Base-by-base conservation (phyloP, 2,113 vertebrate genomes). In the Eidolon helvum region DNA sequence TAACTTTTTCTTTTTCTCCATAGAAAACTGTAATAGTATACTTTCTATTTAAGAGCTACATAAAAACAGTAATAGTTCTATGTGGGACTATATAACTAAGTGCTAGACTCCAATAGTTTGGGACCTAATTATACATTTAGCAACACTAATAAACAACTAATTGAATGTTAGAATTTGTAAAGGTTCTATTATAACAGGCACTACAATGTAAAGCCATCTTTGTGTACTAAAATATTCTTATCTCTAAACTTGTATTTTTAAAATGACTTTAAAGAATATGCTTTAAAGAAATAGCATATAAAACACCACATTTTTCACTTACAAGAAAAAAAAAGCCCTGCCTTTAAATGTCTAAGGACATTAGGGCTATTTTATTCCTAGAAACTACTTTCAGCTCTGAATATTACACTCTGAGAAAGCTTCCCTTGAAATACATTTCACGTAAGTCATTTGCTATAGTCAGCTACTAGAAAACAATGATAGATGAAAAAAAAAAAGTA, bases 401-500 rank as follows among this genome's bases (percentile, higher is more conserved):
- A 93, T 88, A 97, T 92, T 1, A 98, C 48, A 97, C 71, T 93
- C 53, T 88, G 55, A 94, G 63, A 93, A 97, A 69, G 10, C 55
- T 87, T 90, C 78, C 86, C 33, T 96, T 88, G 84, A 96, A 96
- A 94, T 65, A 88, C 45, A 93, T 78, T 89, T 93, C 57, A 87
- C 15, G 7, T 74, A 82, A 87, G 63, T 94, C 61, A 88, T 63
- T 83, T 91, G 35, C 94, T 86, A 57, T 90, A 84, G 55, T 93
- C 79, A 78, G 55, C 86, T 82, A 88, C 87, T 80, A 97, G 96
- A 98, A 97, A 98, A 97, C 63, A 95, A 93, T 86, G 97, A 94
- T 92, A 98, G 87, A 97, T 48, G 97, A 90, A 97, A 98, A 97
- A 95, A 95, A 95, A 89, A 97, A 98, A 0, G 90, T 94, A 97